phyloP scores from a whole-genome alignment of 2,113 vertebrate genomes.

The Gallinago undulata region DNA sequence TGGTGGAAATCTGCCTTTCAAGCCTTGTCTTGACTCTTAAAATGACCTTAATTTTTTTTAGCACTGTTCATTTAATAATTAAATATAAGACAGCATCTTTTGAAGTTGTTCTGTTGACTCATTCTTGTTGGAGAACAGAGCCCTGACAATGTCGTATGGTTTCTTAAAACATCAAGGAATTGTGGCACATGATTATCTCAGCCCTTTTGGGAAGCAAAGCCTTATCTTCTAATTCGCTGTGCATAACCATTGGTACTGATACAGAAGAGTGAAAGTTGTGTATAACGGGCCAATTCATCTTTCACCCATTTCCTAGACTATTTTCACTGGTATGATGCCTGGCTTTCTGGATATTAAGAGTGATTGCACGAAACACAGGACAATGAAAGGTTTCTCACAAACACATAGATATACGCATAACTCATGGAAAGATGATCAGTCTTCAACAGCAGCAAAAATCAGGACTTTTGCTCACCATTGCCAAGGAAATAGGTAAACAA shows the following conservation, averaged over 20 bases:
- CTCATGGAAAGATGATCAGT: not conserved
- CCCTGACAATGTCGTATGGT: not conserved
- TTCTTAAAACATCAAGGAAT: not conserved
- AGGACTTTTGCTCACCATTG: not conserved
- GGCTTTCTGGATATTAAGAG: not conserved
- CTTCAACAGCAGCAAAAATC: not conserved
- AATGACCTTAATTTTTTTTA: not conserved
- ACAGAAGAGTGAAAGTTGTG: not conserved
- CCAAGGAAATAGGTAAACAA: not conserved
- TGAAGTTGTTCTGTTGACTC: not conserved
- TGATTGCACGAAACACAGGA: not conserved
- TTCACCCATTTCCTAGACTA: not conserved
- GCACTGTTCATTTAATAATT: not conserved
- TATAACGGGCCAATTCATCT: not conserved
- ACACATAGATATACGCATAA: not conserved
- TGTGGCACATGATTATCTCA: not conserved
- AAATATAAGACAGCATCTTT: not conserved
- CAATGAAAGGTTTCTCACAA: not conserved
- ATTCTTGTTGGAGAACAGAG: not conserved
- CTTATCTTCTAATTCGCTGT: not conserved
- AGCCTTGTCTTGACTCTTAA: not conserved
- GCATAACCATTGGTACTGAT: not conserved
- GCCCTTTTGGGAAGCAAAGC: not conserved
- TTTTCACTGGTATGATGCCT: not conserved
- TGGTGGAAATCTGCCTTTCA: not conserved